Base-by-base conservation (phyloP, 2,113 vertebrate species). In the Python bivittatus region DNA sequence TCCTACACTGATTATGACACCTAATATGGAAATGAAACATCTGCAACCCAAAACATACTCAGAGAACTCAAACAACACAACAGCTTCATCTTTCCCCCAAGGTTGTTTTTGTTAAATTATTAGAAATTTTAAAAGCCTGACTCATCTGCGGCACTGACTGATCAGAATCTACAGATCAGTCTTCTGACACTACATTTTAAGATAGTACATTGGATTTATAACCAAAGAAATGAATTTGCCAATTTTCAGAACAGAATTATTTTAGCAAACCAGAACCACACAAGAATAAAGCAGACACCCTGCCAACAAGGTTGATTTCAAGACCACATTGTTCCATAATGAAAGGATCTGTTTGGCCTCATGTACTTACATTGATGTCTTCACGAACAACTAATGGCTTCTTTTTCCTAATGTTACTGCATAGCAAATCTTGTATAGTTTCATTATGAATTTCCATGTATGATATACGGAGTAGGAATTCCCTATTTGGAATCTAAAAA, bases 381-480 rank as follows among this genome's bases (percentile, higher is more conserved):
- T 99, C 99, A 72, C 99, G 96, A 94, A 99, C 98, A 97, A 99
- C 98, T 91, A 99, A 96, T 3, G 99, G 99, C 94, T 99, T 99
- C 96, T 98, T 98, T 96, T 99, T 99, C 95, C 98, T 98, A 42
- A 89, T 89, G 79, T 94, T 98, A 89, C 98, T 98, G 44, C 98
- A 98, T 11, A 99, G 98, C 92, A 99, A 97, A 92, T 99, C 99
- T 0, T 98, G 98, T 87, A 99, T 98, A 0, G 98, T 99, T 94
- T 99, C 99, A 42, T 99, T 99, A 96, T 99, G 99, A 95, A 99
- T 99, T 91, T 99, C 99, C 99, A 99, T 99, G 92, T 99, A 99
- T 10, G 99, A 99, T 86, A 99, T 99, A 1, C 99, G 97, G 72
- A 99, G 96, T 27, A 99, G 98, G 95, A 99, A 99, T 95, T 99